Evolutionary conservation across 2,113 vertebrate species (phyloP).

Genomic region (Canis aureus): DNA sequence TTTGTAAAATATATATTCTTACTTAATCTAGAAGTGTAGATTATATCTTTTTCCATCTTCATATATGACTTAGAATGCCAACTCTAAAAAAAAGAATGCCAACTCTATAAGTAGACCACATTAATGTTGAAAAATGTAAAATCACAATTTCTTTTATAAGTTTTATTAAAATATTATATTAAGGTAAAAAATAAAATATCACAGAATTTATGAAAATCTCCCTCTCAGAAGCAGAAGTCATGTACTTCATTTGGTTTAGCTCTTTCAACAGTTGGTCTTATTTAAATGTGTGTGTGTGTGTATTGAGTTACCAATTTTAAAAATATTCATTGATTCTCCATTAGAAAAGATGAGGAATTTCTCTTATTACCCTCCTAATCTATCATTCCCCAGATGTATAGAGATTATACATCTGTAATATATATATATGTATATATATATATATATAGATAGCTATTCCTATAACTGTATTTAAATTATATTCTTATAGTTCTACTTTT

Average conservation of each 20-base stretch:
- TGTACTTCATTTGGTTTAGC: not conserved
- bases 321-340: not conserved
- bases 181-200: not conserved
- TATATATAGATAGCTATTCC: not conserved
- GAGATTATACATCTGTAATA: not conserved
- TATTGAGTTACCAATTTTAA: not conserved
- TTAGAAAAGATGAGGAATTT: not conserved
- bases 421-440: too few relatives aligned
- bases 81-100: too few relatives aligned
- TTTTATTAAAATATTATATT: not conserved
- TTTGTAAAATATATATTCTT: not conserved
- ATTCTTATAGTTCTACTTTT: not conserved
- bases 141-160: not conserved
- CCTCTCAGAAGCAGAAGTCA: not conserved
- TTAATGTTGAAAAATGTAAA: not conserved
- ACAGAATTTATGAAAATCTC: not conserved
- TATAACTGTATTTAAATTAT: not conserved
- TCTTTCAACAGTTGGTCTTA: not conserved
- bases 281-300: not conserved
- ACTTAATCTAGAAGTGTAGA: not conserved
- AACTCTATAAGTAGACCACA: not conserved
- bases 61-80: not conserved
- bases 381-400: not conserved
- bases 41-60: not conserved
- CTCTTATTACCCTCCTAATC: not conserved